phyloP scores from a whole-genome alignment of 2,888 invertebrate genomes.

The Pheosia gnoma region DNA sequence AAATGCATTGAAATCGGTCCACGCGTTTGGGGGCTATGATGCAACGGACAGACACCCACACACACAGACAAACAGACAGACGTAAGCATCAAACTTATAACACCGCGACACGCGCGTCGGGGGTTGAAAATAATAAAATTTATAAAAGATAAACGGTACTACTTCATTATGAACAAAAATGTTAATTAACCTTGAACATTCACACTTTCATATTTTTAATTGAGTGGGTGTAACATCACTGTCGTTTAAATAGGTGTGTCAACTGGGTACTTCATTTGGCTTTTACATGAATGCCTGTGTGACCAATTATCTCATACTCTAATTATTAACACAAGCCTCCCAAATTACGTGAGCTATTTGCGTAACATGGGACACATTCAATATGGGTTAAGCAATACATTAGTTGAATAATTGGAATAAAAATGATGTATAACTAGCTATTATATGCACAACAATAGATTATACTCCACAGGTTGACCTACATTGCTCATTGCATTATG shows the following conservation, averaged over 20 bases:
- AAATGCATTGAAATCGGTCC: no score
- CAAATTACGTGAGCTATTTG: background rate
- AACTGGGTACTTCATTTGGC: slow-evolving; percentile 33
- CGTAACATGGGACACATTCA: background rate
- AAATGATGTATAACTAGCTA: no score
- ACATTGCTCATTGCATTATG: no score
- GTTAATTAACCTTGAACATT: slow-evolving; percentile 36
- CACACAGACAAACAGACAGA: no score
- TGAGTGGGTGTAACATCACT: slow-evolving; percentile 33
- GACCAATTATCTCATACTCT: slow-evolving; percentile 38
- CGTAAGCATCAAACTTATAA: no score
- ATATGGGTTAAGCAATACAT: no score
- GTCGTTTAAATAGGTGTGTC: slow-evolving; percentile 38
- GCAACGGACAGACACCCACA: no score
- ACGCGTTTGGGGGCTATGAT: no score
- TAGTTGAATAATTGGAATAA: no score
- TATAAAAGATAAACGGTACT: background rate
- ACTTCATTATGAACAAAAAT: slow-evolving; percentile 9
- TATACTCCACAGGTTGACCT: no score
- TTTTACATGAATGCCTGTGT: slow-evolving; percentile 41
- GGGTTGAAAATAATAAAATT: background rate
- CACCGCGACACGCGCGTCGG: no score
- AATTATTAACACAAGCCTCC: slow-evolving; percentile 32
- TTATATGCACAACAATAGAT: no score
- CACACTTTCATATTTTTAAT: slow-evolving; percentile 42